Conservation (phyloP, 2,113 vertebrate species). For the Zosterops hypoxanthus region DNA sequence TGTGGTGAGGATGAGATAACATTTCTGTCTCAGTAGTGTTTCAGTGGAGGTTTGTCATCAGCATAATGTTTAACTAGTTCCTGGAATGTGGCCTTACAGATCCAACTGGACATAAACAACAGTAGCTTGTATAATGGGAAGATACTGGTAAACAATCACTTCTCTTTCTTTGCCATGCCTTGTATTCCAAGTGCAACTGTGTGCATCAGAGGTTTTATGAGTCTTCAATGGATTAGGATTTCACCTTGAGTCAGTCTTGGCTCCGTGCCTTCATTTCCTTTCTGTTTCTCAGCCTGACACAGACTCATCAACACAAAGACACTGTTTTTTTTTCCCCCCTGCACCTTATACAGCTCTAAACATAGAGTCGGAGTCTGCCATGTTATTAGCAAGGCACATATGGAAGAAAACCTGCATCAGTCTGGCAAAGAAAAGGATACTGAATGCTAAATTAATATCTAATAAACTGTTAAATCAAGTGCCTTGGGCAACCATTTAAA, state of each 20-base stretch:
- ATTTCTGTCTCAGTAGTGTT: not conserved
- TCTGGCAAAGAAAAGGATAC: not conserved
- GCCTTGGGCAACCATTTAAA: not conserved
- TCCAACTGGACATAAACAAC: not conserved
- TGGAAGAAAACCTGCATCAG: not conserved
- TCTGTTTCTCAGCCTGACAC: not conserved
- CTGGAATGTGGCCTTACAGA: not conserved
- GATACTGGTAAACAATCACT: not conserved
- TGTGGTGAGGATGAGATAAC: not conserved
- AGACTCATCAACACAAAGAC: not conserved
- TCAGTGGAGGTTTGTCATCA: not conserved
- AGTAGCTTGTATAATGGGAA: not conserved
- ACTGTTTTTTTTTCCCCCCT: fast-evolving
- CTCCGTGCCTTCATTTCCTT: not conserved
- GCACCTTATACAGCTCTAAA: not conserved
- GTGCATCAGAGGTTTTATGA: not conserved
- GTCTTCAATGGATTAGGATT: not conserved
- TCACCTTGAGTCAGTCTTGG: not conserved
- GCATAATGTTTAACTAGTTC: not conserved
- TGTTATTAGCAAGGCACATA: fast-evolving
- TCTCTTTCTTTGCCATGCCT: not conserved
- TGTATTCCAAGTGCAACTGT: not conserved
- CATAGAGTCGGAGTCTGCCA: not conserved
- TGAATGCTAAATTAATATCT: not conserved
- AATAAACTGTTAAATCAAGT: not conserved